phyloP scores from a whole-genome alignment of 2,888 invertebrate genomes.

The Ichneumoninae sp. region DNA sequence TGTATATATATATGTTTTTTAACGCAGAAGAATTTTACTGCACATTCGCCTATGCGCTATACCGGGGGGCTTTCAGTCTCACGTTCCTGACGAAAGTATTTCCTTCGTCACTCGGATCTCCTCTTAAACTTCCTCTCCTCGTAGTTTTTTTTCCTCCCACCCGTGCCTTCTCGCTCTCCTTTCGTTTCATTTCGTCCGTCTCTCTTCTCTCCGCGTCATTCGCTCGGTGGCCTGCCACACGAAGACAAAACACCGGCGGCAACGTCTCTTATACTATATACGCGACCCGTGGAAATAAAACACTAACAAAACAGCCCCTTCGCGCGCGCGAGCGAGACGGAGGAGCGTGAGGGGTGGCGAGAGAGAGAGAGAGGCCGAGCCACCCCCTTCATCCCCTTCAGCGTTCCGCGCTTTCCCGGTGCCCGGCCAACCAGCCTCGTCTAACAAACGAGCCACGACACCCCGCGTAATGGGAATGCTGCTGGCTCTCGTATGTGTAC shows the following conservation, averaged over 20 bases:
- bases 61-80: slow-evolving; percentile 54
- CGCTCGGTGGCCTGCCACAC: slow-evolving; percentile 57
- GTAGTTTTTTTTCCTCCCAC: slow-evolving; percentile 17
- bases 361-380: slow-evolving; percentile 40
- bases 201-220: slow-evolving; percentile 57
- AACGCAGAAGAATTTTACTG: not conserved
- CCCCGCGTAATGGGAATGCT: slow-evolving; percentile 79
- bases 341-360: not conserved
- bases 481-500: slow-evolving; percentile 23
- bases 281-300: slow-evolving; percentile 76
- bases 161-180: not conserved
- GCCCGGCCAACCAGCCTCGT: slow-evolving; percentile 72
- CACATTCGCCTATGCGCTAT: slow-evolving; percentile 36
- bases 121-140: slow-evolving; percentile 57
- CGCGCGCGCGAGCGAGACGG: slow-evolving; percentile 61
- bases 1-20: not conserved
- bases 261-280: slow-evolving; percentile 61
- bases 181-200: slow-evolving; percentile 54
- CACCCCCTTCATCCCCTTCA: slow-evolving; percentile 40
- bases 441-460: slow-evolving; percentile 82
- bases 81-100: slow-evolving; percentile 65
- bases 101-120: slow-evolving; percentile 64
- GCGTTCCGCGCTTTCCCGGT: slow-evolving; percentile 60
- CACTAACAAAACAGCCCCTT: slow-evolving; percentile 79
- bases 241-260: slow-evolving; percentile 75